Conservation (phyloP, 2,113 vertebrate genomes). For the Dinomys branickii region DNA sequence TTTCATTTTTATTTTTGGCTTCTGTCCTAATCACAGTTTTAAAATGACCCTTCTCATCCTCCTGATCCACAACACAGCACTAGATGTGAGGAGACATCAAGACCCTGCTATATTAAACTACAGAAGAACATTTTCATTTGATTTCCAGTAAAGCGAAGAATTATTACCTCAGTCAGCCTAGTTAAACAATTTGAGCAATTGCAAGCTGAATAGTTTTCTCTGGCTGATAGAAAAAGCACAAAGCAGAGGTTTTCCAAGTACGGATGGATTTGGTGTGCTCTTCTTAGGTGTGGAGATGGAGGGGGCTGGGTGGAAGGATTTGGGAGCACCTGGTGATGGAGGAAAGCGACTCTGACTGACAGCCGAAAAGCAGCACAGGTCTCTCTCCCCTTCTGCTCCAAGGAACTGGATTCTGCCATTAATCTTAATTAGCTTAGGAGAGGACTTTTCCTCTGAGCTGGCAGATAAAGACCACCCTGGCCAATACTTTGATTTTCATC, state of each 20-base stretch:
- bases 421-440: background rate
- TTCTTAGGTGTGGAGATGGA: background rate
- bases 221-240: background rate
- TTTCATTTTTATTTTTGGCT: background rate
- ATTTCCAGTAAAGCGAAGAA: background rate
- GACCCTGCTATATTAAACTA: background rate
- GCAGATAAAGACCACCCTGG: background rate
- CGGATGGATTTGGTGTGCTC: background rate
- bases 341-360: background rate
- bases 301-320: background rate
- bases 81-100: background rate
- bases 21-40: background rate
- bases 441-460: too few relatives aligned
- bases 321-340: background rate
- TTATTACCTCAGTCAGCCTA: background rate
- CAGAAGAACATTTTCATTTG: background rate
- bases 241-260: background rate
- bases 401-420: background rate
- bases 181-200: background rate
- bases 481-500: background rate
- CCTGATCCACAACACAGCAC: background rate
- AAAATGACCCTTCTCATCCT: background rate
- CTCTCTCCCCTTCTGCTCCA: background rate
- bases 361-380: background rate
- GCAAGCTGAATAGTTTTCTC: background rate